A percentile compares a stretch with the other conserved stretches of the same genome.
Evolutionary conservation across 2,888 invertebrate genomes (phyloP).

Genomic region (Tricholauxania praeusta): DNA sequence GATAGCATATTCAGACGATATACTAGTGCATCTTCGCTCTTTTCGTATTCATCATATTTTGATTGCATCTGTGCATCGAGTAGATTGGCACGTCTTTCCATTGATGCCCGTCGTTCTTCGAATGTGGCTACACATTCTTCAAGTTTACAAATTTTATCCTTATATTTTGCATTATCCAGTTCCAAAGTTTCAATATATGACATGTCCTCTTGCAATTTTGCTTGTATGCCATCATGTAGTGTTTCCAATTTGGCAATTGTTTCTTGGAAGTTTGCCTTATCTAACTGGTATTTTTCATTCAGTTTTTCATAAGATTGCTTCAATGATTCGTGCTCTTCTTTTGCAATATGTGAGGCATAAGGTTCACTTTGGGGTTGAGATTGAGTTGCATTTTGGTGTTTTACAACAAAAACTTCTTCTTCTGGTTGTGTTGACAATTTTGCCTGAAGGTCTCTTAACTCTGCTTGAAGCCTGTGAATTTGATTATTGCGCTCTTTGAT

Average conservation of each 20-base stretch:
- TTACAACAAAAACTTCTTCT: slow-evolving; percentile 46
- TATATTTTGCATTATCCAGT: slow-evolving; percentile 74
- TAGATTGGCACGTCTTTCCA: slow-evolving; percentile 74
- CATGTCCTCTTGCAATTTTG: slow-evolving; percentile 81
- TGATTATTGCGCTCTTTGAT: slow-evolving; percentile 72
- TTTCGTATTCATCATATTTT: slow-evolving; percentile 73
- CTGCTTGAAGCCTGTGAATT: slow-evolving; percentile 66
- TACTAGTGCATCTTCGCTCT: slow-evolving; percentile 75
- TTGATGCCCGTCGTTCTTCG: slow-evolving; percentile 73
- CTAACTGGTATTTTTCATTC: slow-evolving; percentile 50
- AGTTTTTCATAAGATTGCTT: slow-evolving; percentile 52
- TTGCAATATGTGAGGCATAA: slow-evolving; percentile 21
- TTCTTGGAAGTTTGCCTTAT: slow-evolving; percentile 58
- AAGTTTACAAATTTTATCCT: slow-evolving; percentile 74
- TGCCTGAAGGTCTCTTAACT: slow-evolving; percentile 53
- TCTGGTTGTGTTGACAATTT: slow-evolving; percentile 54
- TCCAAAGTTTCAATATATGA: slow-evolving; percentile 81
- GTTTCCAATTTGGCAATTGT: slow-evolving; percentile 61
- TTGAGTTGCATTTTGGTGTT: slow-evolving; percentile 7
- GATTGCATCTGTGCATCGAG: slow-evolving; percentile 73
- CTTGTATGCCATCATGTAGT: slow-evolving; percentile 68
- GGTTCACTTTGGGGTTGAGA: slow-evolving; percentile 38
- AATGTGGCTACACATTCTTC: slow-evolving; percentile 76
- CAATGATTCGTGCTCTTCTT: slow-evolving; percentile 47
- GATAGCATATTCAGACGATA: slow-evolving; percentile 74